These are phyloP conservation scores for Sphinx pinastri DNA, from an alignment of 2,888 invertebrate genomes.

Conservation along the genomic window DNA sequence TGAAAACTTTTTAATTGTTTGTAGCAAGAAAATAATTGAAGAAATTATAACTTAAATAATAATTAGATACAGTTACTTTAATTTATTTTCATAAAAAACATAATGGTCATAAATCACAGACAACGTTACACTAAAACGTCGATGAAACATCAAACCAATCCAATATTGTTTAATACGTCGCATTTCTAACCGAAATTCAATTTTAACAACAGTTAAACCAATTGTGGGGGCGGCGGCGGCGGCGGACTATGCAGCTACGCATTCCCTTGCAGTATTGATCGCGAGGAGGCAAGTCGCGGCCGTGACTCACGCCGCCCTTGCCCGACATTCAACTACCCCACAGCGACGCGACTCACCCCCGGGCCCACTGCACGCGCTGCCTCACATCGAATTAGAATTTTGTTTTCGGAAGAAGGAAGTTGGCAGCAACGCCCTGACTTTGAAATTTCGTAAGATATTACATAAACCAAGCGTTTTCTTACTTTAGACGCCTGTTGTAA, in stretches of 20 bases:
- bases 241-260: slow-evolving; percentile 53
- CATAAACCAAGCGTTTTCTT: slow-evolving; percentile 2
- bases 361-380: neutral
- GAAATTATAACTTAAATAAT: too few species aligned
- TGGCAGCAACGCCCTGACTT: slow-evolving; percentile 26
- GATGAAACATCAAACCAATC: too few species aligned
- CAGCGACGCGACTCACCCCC: slow-evolving; percentile 53
- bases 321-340: slow-evolving; percentile 79
- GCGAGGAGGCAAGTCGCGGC: slow-evolving; percentile 49
- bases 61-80: too few species aligned
- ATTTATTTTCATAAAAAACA: too few species aligned
- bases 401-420: slow-evolving; percentile 25
- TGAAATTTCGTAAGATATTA: slow-evolving; percentile 10
- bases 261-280: slow-evolving; percentile 81
- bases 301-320: slow-evolving; percentile 83
- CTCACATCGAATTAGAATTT: slow-evolving; percentile 35
- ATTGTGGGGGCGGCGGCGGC: slow-evolving; percentile 4
- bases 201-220: too few species aligned
- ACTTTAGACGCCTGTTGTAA: neutral
- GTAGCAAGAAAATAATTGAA: too few species aligned
- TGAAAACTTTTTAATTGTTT: too few species aligned
- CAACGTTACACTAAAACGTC: too few species aligned
- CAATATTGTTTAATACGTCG: too few species aligned
- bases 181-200: too few species aligned
- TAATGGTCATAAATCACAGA: too few species aligned